Percentiles rank a stretch among this genome's conserved stretches.
Evolutionary conservation across 2,113 vertebrate genomes (phyloP).

Genomic region (Gallinago jamesoni): DNA sequence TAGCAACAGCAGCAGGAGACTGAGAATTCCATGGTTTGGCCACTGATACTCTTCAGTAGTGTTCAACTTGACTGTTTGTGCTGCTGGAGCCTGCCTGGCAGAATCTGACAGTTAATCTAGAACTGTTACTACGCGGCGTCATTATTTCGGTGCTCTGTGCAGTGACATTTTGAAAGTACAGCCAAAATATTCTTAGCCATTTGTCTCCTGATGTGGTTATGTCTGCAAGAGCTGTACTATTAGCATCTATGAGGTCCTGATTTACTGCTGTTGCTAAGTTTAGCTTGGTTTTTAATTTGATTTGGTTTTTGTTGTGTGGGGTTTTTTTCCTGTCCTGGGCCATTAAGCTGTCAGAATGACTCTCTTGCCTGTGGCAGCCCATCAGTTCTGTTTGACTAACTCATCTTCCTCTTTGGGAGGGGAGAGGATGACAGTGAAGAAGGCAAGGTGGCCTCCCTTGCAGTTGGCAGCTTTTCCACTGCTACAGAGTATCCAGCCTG

Average conservation of each 20-base stretch:
- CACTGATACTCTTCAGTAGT: not conserved
- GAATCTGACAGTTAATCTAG: not conserved
- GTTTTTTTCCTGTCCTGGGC: not conserved
- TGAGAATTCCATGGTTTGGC: not conserved
- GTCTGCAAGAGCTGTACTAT: not conserved
- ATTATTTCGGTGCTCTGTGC: not conserved
- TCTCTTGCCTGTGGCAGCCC: not conserved
- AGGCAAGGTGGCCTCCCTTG: not conserved
- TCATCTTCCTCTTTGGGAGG: not conserved
- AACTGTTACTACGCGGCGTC: not conserved
- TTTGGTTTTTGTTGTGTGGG: not conserved
- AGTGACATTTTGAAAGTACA: not conserved
- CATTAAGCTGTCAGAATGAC: constrained; percentile 34
- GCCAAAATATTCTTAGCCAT: not conserved
- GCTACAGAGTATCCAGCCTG: constrained; percentile 38
- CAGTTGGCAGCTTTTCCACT: constrained; percentile 1
- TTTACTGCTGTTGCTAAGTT: not conserved
- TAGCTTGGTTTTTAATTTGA: not conserved
- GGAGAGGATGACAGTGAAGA: not conserved
- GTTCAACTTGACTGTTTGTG: not conserved
- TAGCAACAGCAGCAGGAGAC: not conserved
- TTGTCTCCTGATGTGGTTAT: not conserved
- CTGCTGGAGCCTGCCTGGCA: not conserved
- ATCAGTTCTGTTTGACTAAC: not conserved
- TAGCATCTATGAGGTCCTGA: not conserved